These are phyloP conservation scores for Mimas tiliae DNA, from an alignment of 2,888 invertebrate genomes.

Conservation along the genomic window DNA sequence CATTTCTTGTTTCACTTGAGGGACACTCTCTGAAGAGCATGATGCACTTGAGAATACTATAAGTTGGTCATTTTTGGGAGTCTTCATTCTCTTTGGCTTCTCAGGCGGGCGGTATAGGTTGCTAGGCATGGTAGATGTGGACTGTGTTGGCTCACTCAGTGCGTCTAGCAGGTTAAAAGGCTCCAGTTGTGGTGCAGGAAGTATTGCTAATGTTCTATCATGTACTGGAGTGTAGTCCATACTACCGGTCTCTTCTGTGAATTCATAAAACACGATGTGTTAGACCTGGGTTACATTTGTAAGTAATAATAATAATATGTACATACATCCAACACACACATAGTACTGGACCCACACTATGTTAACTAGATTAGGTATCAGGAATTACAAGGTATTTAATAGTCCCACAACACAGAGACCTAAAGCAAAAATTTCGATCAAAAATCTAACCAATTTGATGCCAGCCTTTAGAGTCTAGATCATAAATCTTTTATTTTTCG, in stretches of 20 bases:
- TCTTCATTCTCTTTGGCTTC: slow-evolving; percentile 47
- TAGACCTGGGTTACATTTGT: not conserved
- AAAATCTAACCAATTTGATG: too few species aligned
- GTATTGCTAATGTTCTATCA: slow-evolving; percentile 45
- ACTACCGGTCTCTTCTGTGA: slow-evolving; percentile 52
- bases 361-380: too few species aligned
- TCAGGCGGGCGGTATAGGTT: slow-evolving; percentile 54
- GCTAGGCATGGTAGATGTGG: slow-evolving; percentile 56
- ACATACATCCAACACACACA: too few species aligned
- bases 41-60: slow-evolving; percentile 71
- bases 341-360: too few species aligned
- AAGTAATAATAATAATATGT: too few species aligned
- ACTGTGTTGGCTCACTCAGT: slow-evolving; percentile 63
- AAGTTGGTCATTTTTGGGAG: slow-evolving; percentile 59
- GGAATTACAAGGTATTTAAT: too few species aligned
- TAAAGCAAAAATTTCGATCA: too few species aligned
- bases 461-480: too few species aligned
- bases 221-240: slow-evolving; percentile 62
- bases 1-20: slow-evolving; percentile 39
- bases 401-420: too few species aligned
- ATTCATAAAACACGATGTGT: not conserved
- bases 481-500: too few species aligned
- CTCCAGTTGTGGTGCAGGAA: slow-evolving; percentile 32
- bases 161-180: slow-evolving; percentile 64
- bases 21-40: slow-evolving; percentile 65